phyloP scores from a whole-genome alignment of 2,113 vertebrate genomes.

The Cryptotis parvus region DNA sequence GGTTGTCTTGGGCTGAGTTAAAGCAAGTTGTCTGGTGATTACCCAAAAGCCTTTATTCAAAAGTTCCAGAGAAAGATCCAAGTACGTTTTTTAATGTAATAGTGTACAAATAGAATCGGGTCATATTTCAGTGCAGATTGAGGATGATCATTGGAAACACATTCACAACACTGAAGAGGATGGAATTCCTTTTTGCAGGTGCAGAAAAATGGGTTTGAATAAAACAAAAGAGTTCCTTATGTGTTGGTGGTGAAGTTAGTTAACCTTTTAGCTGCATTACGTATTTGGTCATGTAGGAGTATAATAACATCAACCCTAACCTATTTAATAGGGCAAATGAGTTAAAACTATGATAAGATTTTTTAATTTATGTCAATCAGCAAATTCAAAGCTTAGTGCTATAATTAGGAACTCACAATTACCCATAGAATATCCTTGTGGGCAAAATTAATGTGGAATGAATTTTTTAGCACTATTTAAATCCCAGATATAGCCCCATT shows the following conservation, averaged over 20 bases:
- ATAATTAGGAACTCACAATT: constrained; percentile 73
- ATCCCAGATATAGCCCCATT: constrained; percentile 54
- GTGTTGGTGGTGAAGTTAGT: constrained; percentile 54
- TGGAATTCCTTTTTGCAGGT: not conserved
- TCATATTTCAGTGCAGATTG: not conserved
- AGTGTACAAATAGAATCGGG: not conserved
- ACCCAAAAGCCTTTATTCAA: not conserved
- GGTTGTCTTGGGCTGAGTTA: not conserved
- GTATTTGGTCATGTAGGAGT: constrained; percentile 70
- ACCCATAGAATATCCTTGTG: constrained; percentile 68
- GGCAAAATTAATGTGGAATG: constrained; percentile 64
- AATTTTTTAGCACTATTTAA: constrained; percentile 61
- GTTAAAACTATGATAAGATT: constrained; percentile 71
- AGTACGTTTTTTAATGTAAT: not conserved
- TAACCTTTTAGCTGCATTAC: constrained; percentile 60
- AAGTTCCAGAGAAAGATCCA: not conserved
- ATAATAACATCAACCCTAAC: constrained; percentile 67
- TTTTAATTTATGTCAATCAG: constrained; percentile 76
- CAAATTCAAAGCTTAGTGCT: constrained; percentile 64
- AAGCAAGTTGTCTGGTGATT: not conserved
- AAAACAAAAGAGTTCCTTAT: constrained; percentile 54
- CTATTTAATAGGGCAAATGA: constrained; percentile 72
- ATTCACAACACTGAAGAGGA: not conserved
- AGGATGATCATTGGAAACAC: not conserved
- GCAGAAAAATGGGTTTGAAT: constrained; percentile 53